These are phyloP conservation scores for Idaea aversata DNA, from an alignment of 2,888 invertebrate species.

Conservation along the genomic window DNA sequence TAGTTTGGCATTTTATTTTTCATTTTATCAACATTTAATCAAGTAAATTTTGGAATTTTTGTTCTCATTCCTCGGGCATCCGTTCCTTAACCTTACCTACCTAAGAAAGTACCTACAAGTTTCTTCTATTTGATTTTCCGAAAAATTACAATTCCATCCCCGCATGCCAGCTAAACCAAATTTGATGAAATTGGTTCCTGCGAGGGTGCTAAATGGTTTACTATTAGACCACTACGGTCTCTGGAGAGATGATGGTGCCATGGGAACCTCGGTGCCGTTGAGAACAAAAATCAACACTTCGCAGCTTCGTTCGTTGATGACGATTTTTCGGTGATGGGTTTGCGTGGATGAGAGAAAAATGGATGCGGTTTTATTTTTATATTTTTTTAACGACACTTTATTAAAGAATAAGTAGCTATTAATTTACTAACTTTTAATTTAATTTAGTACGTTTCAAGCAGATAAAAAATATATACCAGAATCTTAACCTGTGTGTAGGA, in stretches of 20 bases:
- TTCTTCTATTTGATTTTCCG: background rate
- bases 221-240: slow-evolving; percentile 50
- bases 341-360: background rate
- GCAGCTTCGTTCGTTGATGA: background rate
- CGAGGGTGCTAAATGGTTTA: slow-evolving; percentile 64
- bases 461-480: no score
- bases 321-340: background rate
- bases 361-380: slow-evolving; percentile 7
- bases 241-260: slow-evolving; percentile 49
- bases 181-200: slow-evolving; percentile 23
- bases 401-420: background rate
- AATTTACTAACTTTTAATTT: background rate
- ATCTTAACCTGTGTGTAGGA: background rate
- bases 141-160: slow-evolving; percentile 10
- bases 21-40: no score
- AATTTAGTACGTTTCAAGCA: background rate
- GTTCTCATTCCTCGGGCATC: no score
- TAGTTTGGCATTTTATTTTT: no score
- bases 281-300: slow-evolving; percentile 77
- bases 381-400: slow-evolving; percentile 8
- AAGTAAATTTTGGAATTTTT: no score
- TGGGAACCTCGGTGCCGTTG: slow-evolving; percentile 58
- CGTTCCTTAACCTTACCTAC: no score
- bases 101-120: background rate
- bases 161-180: slow-evolving; percentile 21